Evolutionary conservation across 2,888 invertebrate genomes (phyloP).

Genomic region (Cataglyphis cursor): DNA sequence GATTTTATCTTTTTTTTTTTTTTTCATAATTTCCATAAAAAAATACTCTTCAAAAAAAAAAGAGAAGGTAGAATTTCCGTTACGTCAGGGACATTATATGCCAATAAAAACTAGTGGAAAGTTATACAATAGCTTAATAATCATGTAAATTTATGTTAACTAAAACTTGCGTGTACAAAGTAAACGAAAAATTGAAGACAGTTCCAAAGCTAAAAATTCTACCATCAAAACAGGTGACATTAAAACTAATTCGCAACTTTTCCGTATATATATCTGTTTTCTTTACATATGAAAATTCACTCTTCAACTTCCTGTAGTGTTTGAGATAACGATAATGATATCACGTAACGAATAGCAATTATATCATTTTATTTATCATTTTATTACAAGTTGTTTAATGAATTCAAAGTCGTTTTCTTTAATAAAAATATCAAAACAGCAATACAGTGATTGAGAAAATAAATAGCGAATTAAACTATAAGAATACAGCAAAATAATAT

Average conservation of each 20-base stretch:
- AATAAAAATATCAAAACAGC: not conserved
- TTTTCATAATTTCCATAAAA: not conserved
- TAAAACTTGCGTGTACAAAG: constrained; percentile 23
- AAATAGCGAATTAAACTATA: not conserved
- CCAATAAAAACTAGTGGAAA: constrained; percentile 1
- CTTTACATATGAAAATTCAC: constrained; percentile 53
- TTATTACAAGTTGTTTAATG: not conserved
- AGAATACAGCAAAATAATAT: not conserved
- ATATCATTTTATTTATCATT: not conserved
- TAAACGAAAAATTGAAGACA: constrained; percentile 33
- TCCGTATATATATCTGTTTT: constrained; percentile 46
- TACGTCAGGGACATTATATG: not conserved
- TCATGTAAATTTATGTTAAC: constrained; percentile 41
- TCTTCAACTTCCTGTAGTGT: constrained; percentile 17
- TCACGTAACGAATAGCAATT: constrained; percentile 49
- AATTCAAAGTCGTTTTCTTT: not conserved
- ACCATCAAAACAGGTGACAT: constrained; percentile 32
- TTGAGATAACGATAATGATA: constrained; percentile 28
- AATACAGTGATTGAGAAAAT: not conserved
- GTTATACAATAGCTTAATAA: constrained; percentile 30
- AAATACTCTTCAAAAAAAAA: not conserved
- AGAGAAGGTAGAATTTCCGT: not conserved
- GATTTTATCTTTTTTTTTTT: not conserved
- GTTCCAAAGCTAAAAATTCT: constrained; percentile 33
- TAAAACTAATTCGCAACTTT: constrained; percentile 39